Evolutionary conservation across 2,888 invertebrate genomes (phyloP), one percentile per base, ranked within the genome.

Genomic region (Agrotis clavis): DNA sequence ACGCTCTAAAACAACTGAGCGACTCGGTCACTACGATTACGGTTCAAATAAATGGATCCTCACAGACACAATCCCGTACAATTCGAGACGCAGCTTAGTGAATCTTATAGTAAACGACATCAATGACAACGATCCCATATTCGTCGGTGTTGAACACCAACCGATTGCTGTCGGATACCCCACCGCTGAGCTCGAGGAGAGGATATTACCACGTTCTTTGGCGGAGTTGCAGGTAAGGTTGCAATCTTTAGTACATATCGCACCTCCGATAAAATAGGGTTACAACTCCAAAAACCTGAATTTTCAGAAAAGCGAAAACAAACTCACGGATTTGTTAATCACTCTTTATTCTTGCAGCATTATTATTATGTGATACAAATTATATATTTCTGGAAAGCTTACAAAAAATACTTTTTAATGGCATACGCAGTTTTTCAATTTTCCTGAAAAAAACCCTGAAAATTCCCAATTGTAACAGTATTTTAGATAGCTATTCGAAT

Each of bases 71-170:
- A 95, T 96, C 62, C 76, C 78, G 4, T 94, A 91, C 83, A 92
- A 95, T 70, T 85, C 93, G 0, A 90, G 93, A 77, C 88, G 93
- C 57, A 95, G 94, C 79, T 88, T 95, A 50, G 93, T 97, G 1
- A 95, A 96, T 77, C 87, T 97, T 59, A 94, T 97, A 71, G 95
- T 97, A 1, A 94, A 95, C 25, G 97, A 97, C 79, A 95, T 95
- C 19, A 97, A 97, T 82, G 96, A 97, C 79, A 95, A 97, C 79
- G 56, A 79, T 5, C 97, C 97, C 1, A 89, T 94, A 88, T 97
- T 97, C 81, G 77, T 90, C 45, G 91, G 89, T 3, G 92, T 92
- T 66, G 92, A 91, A 71, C 85, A 86, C 16, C 93, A 93, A 77
- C 93, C 95, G 4, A 87, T 96, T 57, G 88, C 88, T 1, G 92